These are phyloP conservation scores for Syngnathus scovelli DNA, from an alignment of 2,113 vertebrate genomes.

Conservation along the genomic window DNA sequence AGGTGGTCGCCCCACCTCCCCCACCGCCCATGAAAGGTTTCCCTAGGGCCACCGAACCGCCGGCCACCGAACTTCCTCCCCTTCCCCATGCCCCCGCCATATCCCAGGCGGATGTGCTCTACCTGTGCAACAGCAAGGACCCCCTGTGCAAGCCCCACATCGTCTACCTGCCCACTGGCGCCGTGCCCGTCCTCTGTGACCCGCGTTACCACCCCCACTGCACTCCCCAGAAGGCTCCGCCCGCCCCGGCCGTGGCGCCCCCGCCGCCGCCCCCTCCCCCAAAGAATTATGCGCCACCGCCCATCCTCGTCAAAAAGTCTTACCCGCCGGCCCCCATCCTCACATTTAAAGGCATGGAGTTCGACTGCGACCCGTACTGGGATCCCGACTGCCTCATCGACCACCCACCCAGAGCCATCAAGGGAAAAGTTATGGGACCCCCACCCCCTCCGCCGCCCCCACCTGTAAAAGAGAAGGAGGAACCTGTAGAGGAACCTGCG, in stretches of 20 bases:
- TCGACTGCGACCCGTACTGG: constrained; percentile 77
- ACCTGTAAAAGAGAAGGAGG: constrained; percentile 45
- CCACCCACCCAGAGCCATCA: constrained; percentile 60
- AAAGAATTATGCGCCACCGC: constrained; percentile 37
- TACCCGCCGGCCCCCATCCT: constrained; percentile 39
- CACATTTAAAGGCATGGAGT: constrained; percentile 69
- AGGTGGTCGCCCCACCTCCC: constrained; percentile 42
- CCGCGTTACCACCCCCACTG: constrained; percentile 71
- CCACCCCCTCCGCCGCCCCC: constrained; percentile 44
- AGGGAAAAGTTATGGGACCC: constrained; percentile 43
- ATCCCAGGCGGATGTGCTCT: constrained; percentile 67
- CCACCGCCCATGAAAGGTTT: constrained; percentile 59
- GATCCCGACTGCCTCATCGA: constrained; percentile 76
- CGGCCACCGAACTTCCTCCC: constrained; percentile 34
- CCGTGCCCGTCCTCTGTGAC: constrained; percentile 71
- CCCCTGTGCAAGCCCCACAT: constrained; percentile 76
- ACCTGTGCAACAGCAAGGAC: constrained; percentile 72
- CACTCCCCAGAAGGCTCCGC: constrained; percentile 52
- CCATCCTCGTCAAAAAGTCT: constrained; percentile 47
- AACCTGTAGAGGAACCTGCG: constrained; percentile 35
- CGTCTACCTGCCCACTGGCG: constrained; percentile 70
- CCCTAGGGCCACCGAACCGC: constrained; percentile 26
- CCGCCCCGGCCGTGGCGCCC: constrained; percentile 18
- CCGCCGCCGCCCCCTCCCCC: constrained; percentile 40
- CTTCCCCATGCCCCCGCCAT: constrained; percentile 33